phyloP scores from a whole-genome alignment of 2,888 invertebrate species.

The Hyalella azteca region DNA sequence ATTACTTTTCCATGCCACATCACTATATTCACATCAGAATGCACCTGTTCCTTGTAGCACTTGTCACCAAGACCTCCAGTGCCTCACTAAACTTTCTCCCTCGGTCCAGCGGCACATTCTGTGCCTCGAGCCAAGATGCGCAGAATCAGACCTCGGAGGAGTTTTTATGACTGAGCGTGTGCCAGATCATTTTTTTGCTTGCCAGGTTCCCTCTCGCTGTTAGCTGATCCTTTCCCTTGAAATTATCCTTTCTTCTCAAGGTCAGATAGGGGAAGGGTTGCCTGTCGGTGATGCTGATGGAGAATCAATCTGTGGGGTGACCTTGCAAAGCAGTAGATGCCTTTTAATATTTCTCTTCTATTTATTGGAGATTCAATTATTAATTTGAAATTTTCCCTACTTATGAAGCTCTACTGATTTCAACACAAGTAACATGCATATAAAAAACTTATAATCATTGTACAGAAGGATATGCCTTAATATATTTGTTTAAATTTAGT shows the following conservation, averaged over 20 bases:
- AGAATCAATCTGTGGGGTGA: too few relatives aligned
- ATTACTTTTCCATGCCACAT: neutral
- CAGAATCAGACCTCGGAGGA: conserved; percentile 4
- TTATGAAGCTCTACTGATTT: too few relatives aligned
- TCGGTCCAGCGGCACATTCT: conserved; percentile 26
- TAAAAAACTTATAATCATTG: too few relatives aligned
- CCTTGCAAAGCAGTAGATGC: too few relatives aligned
- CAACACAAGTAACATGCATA: too few relatives aligned
- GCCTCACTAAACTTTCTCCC: conserved; percentile 20
- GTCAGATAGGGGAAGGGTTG: conserved; percentile 6
- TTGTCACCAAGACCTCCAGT: conserved; percentile 16
- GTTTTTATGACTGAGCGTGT: conserved; percentile 24
- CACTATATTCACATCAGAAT: neutral
- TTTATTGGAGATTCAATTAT: too few relatives aligned
- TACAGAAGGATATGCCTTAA: too few relatives aligned
- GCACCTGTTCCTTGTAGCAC: conserved; percentile 17
- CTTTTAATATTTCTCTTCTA: too few relatives aligned
- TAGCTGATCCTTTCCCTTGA: conserved; percentile 3
- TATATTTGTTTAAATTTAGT: too few relatives aligned
- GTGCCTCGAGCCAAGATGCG: neutral
- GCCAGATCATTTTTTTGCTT: conserved; percentile 12
- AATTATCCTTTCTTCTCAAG: neutral
- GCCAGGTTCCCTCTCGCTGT: neutral
- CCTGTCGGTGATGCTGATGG: neutral
- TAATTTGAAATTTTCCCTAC: too few relatives aligned